phyloP scores from a whole-genome alignment of 2,113 vertebrate species.

The Dipodomys merriami region DNA sequence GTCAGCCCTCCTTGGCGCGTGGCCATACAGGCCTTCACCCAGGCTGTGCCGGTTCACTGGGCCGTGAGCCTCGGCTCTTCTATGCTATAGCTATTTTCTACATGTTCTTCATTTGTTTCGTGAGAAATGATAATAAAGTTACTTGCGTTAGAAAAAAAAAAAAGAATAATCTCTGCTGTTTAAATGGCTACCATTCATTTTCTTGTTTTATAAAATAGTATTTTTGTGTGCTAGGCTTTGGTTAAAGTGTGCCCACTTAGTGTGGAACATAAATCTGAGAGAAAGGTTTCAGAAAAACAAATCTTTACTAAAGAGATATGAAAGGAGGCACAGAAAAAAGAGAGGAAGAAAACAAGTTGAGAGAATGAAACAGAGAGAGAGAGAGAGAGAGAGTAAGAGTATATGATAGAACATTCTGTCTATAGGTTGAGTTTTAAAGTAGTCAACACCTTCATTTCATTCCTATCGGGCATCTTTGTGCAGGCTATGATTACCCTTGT shows the following conservation, averaged over 20 bases:
- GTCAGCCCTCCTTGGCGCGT: too few species aligned
- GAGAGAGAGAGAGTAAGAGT: neutral
- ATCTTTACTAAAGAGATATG: neutral
- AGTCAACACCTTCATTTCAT: neutral
- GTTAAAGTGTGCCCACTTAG: neutral
- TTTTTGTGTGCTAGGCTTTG: neutral
- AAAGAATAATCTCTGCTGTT: neutral
- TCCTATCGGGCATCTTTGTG: neutral
- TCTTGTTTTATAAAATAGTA: slow-evolving; percentile 7
- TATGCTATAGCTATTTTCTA: slow-evolving; percentile 55
- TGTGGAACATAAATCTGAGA: neutral
- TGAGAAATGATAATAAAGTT: slow-evolving; percentile 72
- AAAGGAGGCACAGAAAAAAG: neutral
- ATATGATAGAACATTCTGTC: neutral
- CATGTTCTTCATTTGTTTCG: slow-evolving; percentile 43
- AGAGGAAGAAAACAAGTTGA: neutral
- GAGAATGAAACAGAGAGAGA: neutral
- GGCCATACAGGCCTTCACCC: neutral
- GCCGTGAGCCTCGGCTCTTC: neutral
- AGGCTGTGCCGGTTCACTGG: neutral
- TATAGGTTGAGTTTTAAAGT: neutral
- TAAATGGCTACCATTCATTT: neutral
- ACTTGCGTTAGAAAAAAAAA: slow-evolving; percentile 8
- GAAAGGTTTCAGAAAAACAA: neutral
- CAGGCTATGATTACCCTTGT: neutral